phyloP scores from a whole-genome alignment of 2,888 invertebrate species.

The Enoplolaimus lenunculus region DNA sequence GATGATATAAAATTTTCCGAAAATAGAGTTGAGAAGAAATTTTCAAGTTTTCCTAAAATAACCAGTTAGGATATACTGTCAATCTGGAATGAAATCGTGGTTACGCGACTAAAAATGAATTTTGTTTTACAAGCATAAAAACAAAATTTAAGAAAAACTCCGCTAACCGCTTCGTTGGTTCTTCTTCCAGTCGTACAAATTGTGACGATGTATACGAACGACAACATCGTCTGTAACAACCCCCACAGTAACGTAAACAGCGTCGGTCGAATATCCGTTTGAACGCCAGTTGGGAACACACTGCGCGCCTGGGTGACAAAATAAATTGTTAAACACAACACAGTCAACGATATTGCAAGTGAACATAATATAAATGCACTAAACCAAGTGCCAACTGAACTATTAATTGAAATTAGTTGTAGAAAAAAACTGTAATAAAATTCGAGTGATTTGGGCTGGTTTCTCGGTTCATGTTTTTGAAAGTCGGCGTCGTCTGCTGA shows the following conservation, averaged over 20 bases:
- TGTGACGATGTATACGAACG: background rate
- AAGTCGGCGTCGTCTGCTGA: too few relatives aligned
- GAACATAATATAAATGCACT: slow-evolving; percentile 10
- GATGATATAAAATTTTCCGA: too few relatives aligned
- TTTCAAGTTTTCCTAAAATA: too few relatives aligned
- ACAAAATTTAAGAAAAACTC: background rate
- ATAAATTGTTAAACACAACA: slow-evolving; percentile 11
- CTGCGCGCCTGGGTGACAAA: slow-evolving; percentile 7
- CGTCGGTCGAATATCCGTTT: background rate
- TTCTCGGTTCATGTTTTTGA: background rate
- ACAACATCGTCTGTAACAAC: slow-evolving; percentile 9
- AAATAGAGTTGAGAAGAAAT: too few relatives aligned
- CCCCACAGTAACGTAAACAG: slow-evolving; percentile 12
- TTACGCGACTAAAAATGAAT: too few relatives aligned
- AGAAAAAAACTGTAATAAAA: slow-evolving; percentile 9
- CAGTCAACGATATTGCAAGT: slow-evolving; percentile 1
- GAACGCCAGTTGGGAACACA: background rate
- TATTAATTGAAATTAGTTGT: background rate
- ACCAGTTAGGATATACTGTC: too few relatives aligned
- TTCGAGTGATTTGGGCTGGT: background rate
- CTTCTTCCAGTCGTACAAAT: slow-evolving; percentile 5
- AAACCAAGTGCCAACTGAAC: slow-evolving; percentile 5
- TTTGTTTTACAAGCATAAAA: background rate
- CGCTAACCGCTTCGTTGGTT: slow-evolving; percentile 16
- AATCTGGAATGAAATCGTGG: too few relatives aligned